Evolutionary conservation across 2,888 invertebrate species (phyloP).

Genomic region (Nowickia ferox): DNA sequence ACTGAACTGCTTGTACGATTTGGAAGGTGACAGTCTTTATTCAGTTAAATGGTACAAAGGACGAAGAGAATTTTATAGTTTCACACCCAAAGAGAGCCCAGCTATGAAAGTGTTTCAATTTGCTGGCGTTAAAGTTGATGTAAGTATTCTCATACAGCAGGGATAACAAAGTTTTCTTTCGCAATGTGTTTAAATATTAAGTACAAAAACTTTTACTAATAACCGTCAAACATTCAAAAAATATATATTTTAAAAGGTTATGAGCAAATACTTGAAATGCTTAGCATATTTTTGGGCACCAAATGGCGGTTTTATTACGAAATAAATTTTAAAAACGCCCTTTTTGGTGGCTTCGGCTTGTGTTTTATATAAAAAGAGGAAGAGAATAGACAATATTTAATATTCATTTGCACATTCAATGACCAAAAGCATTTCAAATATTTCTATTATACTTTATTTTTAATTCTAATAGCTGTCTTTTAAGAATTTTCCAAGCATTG

Average conservation of each 20-base stretch:
- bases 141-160: slow-evolving; percentile 84
- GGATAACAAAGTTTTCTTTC: neutral
- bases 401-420: slow-evolving; percentile 52
- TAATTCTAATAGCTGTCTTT: slow-evolving; percentile 29
- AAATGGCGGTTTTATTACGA: slow-evolving; percentile 10
- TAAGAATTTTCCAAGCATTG: slow-evolving; percentile 34
- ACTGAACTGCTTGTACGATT: slow-evolving; percentile 89
- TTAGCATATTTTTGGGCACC: slow-evolving; percentile 38
- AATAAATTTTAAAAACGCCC: slow-evolving; percentile 9
- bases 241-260: slow-evolving; percentile 31
- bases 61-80: slow-evolving; percentile 91
- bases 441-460: slow-evolving; percentile 16
- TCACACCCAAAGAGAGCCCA: slow-evolving; percentile 88
- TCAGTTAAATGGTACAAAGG: slow-evolving; percentile 94
- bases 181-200: slow-evolving; percentile 32
- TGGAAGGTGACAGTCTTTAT: slow-evolving; percentile 90
- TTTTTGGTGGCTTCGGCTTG: neutral
- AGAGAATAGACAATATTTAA: slow-evolving; percentile 8
- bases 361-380: neutral
- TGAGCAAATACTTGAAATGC: slow-evolving; percentile 42
- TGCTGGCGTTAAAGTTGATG: slow-evolving; percentile 90
- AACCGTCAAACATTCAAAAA: slow-evolving; percentile 18
- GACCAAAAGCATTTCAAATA: slow-evolving; percentile 51
- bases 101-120: slow-evolving; percentile 88
- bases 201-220: slow-evolving; percentile 48